Evolutionary conservation across 35 echinoderm and acorn worm species (phyloP), one percentile per base, ranked within the genome.

Genomic region (Chiridota heheva): DNA sequence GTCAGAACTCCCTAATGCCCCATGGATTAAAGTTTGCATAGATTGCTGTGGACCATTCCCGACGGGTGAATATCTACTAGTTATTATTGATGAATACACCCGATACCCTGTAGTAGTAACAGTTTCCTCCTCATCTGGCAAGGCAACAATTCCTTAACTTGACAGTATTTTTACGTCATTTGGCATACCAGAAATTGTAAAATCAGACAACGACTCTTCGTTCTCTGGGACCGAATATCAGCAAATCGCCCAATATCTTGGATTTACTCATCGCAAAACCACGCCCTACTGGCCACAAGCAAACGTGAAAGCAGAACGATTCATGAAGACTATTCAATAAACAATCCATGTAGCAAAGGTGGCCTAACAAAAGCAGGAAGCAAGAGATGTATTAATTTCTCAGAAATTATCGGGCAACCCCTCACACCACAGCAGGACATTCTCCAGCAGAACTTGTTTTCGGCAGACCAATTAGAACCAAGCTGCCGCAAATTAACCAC

Each of bases 61-160:
- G 25, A 35, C 42, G 3, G 76, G 89, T 33, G 82, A 90, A 32
- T 90, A 90, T 40, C 33, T 85, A 7, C 25, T 91, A 4, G 67
- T 86, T 1, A 58, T 80, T 7, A 43, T 73, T 18, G 76, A 92
- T 76, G 70, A 76, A 15, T 87, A 87, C 43, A 63, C 56, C 7
- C 4, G 84, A 51, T 93, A 43, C 39, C 84, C 90, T 40, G 91
- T 78, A 77, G 86, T 94, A 0, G 65, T 88, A 47, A 42, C 88
- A 32, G 40, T 89, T 0, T 62, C 7, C 5, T 80, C 91, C 3
- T 88, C 86, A 26, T 94, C 91, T 20, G 73, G 66, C 2, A 82
- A 51, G 60, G 83, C 77, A 63, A 43, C 60, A 36, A 92, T 92
- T 37, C 77, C 66, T 22, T 41, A 66, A 22, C 25, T 86, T 5